Base-by-base conservation (phyloP, 2,888 invertebrate genomes). In the Catonia carolina region DNA sequence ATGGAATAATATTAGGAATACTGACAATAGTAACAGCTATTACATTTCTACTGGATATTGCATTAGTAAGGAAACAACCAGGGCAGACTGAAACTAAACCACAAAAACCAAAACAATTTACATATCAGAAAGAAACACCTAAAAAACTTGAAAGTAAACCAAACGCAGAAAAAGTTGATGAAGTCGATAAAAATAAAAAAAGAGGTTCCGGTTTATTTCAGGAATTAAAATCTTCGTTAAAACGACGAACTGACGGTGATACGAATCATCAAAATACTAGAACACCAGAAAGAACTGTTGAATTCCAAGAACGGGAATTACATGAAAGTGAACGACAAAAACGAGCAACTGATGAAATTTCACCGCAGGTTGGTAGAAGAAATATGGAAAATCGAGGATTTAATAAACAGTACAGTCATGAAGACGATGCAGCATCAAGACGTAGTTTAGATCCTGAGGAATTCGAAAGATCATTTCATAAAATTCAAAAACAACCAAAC, bases 1-100 rank as follows among this genome's bases (percentile, higher is more conserved):
- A 86, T 70, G 85, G 85, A 0, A 81, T 85, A 0, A 79, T 86
- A 12, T 76, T 86, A 15, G 86, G 86, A 2, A 76, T 79, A 1
- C 71, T 86, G 12, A 82, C 85, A 2, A 73, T 86, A 18, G 65
- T 82, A 1, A 84, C 83, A 1, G 86, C 83, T 0, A 78, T 82
- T 0, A 72, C 85, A 1, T 86, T 86, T 72, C 77, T 86, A 23
- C 69, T 83, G 31, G 86, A 86, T 69, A 74, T 86, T 6, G 63
- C 62, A 15, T 55, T 60, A 5, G 60, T 57, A 27, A 61, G 62
- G 15, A 56, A 59, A 14, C 49, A 49, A 18, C 6, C 55, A 12
- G 50, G 36, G 20, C 14, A 33, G 1, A 31, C 48, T 23, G 18
- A 20, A 14, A n/a, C 42, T 8, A 51, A n/a, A 45, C 45, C 45